phyloP scores from a whole-genome alignment of 2,113 vertebrate species.

The Muntiacus muntjak region DNA sequence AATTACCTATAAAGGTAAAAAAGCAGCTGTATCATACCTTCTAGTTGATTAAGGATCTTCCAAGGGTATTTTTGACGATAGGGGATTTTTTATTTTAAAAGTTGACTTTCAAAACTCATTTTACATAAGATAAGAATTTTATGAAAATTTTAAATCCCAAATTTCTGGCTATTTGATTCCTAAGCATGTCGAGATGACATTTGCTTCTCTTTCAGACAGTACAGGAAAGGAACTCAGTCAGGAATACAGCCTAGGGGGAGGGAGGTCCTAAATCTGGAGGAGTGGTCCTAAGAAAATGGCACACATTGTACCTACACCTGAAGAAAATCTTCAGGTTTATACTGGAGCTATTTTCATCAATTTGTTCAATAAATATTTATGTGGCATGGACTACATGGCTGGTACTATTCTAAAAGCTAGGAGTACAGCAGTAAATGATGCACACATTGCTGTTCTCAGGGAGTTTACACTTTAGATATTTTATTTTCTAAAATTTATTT shows the following conservation, averaged over 20 bases:
- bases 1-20: conserved; percentile 13
- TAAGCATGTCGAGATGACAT: not conserved
- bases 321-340: not conserved
- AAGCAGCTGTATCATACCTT: not conserved
- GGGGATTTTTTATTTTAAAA: not conserved
- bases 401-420: not conserved
- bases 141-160: not conserved
- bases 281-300: not conserved
- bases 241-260: not conserved
- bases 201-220: not conserved
- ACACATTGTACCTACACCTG: not conserved
- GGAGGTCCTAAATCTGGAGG: not conserved
- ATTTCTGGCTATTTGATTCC: not conserved
- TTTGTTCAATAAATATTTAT: not conserved
- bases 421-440: not conserved
- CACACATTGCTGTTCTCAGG: not conserved
- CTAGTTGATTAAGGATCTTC: not conserved
- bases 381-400: not conserved
- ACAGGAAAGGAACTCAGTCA: not conserved
- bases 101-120: conserved; percentile 10
- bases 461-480: not conserved
- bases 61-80: conserved; percentile 5
- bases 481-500: not conserved
- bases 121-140: not conserved
- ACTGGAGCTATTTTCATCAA: not conserved